Evolutionary conservation across 2,113 vertebrate genomes (phyloP), one percentile per base, ranked within the genome.

Genomic region (Lophotis ruficrista): DNA sequence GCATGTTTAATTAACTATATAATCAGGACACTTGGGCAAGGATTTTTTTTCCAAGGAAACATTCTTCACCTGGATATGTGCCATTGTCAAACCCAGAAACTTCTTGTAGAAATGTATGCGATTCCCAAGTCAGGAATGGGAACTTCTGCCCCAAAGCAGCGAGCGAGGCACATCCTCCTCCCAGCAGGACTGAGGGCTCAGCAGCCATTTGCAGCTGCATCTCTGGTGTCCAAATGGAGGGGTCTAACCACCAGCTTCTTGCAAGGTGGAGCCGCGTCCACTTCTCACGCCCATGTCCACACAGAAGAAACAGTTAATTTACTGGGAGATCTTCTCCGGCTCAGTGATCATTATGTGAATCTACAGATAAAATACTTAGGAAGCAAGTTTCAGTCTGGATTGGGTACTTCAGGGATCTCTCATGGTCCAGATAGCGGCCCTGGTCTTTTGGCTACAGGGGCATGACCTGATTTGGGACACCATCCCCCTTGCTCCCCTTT

Each of bases 1-100:
- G 65, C 73, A 91, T 94, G 72, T 93, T 92, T 96, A 94, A 97
- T 96, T 96, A 94, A 80, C 88, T 94, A 83, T 70, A 90, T 95
- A 92, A 95, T 94, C 90, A 89, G 77, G 57, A 96, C 91, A 76
- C 57, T 91, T 72, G 87, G 81, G 87, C 72, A 84, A 84, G 58
- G 23, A 14, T 45, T 88, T 90, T 78, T 78, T 82, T 93, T 45
- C 75, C 60, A 87, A 82, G 69, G 70, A 94, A 94, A 73, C 31
- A 58, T 96, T 90, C 75, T 94, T 95, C 73, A 87, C 62, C 66
- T 90, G 73, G 45, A 38, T 87, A 45, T n/a, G 35, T 76, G 65
- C 82, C 78, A 37, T 70, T 12, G 5, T 48, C 31, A 79, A 85
- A 77, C 38, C 41, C 28, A 53, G 78, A 82, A 96, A 87, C 15